Base-by-base conservation (phyloP, 2,888 invertebrate species). In the Ditula angustiorana region DNA sequence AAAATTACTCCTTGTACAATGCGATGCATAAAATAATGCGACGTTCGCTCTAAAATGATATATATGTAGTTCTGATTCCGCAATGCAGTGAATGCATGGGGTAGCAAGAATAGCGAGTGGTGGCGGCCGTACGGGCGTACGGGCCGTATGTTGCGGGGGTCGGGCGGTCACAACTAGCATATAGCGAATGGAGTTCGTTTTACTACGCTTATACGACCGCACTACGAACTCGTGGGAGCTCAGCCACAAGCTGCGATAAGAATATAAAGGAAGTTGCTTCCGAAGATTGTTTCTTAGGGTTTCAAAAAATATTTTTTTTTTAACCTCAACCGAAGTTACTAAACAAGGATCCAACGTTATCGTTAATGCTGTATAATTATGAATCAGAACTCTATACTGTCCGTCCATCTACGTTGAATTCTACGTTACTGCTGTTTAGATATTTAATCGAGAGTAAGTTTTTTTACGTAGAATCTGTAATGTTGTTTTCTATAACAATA, bases 21-120 rank as follows among this genome's bases (percentile, higher is more conserved):
- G 81, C 83, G 71, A 77, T 70, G 79, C 81, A 81, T 82, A 80
- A 61, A 67, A 65, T 82, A 87, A 86, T 82, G 77, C 79, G 79
- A 82, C 79, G 83, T 85, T 86, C 84, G 79, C 87, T 86, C 85
- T 86, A 88, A 89, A 87, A 84, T 91, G 89, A 90, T 83, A 85
- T 90, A 90, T 64, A 46, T 53, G 53, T 90, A 81, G 87, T 82
- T 78, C 79, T 81, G 73, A 85, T 86, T 86, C 89, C 89, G 92
- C 92, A 92, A 84, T 92, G 92, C 92, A 90, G 90, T 89, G 73
- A 86, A 80, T 77, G 83, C 87, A 89, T 87, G 86, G 90, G 87
- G 87, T 85, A 80, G 82, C 74, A 74, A 67, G 73, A 47, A 37
- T 35, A 46, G 59, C 13, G 44, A 62, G 56, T 49, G 56, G 62